These are phyloP conservation scores for Gryllus bimaculatus DNA, from an alignment of 1,140 invertebrate genomes.

Conservation along the genomic window DNA sequence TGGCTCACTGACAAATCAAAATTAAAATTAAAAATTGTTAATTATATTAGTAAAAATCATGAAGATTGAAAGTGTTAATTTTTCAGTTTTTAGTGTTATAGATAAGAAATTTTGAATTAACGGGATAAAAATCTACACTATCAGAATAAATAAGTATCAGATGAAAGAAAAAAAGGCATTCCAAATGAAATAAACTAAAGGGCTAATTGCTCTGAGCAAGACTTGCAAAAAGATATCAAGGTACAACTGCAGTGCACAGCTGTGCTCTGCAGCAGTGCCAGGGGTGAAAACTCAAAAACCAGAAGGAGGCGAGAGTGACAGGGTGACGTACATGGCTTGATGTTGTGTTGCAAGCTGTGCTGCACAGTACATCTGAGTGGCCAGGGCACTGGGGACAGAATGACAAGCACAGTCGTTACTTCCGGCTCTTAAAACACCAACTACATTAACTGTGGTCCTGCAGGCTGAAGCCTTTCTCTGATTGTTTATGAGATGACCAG, in stretches of 20 bases:
- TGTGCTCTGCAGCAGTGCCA: conserved; percentile 10
- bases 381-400: conserved; percentile 77
- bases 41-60: neutral
- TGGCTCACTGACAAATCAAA: conserved; percentile 46
- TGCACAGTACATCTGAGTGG: conserved; percentile 87
- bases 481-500: no score
- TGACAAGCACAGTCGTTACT: conserved; percentile 23
- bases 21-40: conserved; percentile 12
- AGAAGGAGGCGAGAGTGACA: conserved; percentile 16
- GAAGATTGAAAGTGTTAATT: conserved; percentile 1
- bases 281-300: neutral
- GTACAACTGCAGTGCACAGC: neutral
- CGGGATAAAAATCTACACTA: neutral
- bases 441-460: conserved; percentile 3
- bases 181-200: neutral
- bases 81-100: neutral
- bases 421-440: conserved; percentile 9
- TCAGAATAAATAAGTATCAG: neutral
- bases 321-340: conserved; percentile 75
- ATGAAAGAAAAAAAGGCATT: neutral
- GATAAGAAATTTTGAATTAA: neutral
- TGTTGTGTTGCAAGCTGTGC: conserved; percentile 79
- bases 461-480: neutral
- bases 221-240: neutral
- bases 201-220: neutral